phyloP scores from a whole-genome alignment of 2,113 vertebrate genomes.

The Cheirogaleus medius region DNA sequence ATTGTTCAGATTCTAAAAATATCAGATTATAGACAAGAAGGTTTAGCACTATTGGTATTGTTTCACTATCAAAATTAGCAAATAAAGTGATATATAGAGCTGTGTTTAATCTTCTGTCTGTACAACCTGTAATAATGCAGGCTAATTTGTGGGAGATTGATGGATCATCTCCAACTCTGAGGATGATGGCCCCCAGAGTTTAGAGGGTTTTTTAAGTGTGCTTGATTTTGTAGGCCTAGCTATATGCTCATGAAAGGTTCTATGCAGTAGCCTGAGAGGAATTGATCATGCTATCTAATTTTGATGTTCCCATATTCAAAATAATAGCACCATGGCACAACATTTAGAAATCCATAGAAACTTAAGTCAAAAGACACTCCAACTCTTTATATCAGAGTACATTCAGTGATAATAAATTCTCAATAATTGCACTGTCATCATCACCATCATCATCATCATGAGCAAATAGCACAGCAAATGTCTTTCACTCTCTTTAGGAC shows the following conservation, averaged over 20 bases:
- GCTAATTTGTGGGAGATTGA: constrained; percentile 76
- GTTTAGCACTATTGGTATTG: not conserved
- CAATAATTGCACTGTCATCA: not conserved
- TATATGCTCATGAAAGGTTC: not conserved
- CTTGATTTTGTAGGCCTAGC: not conserved
- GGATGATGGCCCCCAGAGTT: constrained; percentile 59
- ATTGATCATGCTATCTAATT: constrained; percentile 35
- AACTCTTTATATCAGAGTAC: not conserved
- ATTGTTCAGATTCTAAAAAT: constrained; percentile 36
- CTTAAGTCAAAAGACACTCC: not conserved
- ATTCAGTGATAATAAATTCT: constrained; percentile 24
- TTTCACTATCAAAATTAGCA: constrained; percentile 56
- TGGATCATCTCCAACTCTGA: constrained; percentile 68
- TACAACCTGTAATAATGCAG: constrained; percentile 62
- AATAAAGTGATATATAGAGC: constrained; percentile 78
- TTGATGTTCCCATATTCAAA: constrained; percentile 8
- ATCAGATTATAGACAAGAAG: constrained; percentile 11
- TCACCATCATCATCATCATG: not conserved
- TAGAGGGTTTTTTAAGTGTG: constrained; percentile 30
- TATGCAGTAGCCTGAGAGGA: not conserved
- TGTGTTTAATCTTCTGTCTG: constrained; percentile 76
- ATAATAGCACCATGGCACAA: not conserved
- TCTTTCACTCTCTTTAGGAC: constrained; percentile 84
- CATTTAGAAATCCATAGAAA: constrained; percentile 44
- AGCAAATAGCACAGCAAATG: not conserved